Evolutionary conservation across 2,113 vertebrate genomes (phyloP).

Genomic region (Cavia aperea): DNA sequence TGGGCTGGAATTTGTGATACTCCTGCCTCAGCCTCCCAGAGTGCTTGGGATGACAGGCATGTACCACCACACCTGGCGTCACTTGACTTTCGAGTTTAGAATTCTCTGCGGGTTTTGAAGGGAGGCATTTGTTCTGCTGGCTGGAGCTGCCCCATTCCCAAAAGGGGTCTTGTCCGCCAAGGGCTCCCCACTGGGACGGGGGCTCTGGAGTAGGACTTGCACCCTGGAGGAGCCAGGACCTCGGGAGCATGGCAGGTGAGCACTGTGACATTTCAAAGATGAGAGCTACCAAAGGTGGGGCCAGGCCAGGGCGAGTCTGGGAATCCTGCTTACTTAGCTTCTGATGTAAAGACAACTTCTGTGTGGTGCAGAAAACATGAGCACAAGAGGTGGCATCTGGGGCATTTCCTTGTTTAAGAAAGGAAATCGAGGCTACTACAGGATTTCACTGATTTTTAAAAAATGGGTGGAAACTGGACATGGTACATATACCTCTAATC

Average conservation of each 20-base stretch:
- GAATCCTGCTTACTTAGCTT: neutral
- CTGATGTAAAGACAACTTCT: neutral
- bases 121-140: neutral
- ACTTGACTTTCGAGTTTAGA: neutral
- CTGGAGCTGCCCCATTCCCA: neutral
- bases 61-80: neutral
- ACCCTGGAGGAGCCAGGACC: neutral
- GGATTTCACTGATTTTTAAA: neutral
- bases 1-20: neutral
- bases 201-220: neutral
- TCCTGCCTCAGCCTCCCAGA: neutral
- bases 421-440: neutral
- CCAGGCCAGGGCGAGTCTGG: neutral
- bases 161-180: neutral
- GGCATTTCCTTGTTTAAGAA: neutral
- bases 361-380: neutral
- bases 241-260: neutral
- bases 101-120: neutral
- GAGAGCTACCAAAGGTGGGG: neutral
- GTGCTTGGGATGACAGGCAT: neutral
- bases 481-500: neutral
- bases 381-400: neutral
- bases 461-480: neutral
- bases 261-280: neutral
- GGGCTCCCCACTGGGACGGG: neutral